These are phyloP conservation scores for Muricea muricata DNA, from an alignment of 92 coral and sea anemone genomes.

Conservation along the genomic window DNA sequence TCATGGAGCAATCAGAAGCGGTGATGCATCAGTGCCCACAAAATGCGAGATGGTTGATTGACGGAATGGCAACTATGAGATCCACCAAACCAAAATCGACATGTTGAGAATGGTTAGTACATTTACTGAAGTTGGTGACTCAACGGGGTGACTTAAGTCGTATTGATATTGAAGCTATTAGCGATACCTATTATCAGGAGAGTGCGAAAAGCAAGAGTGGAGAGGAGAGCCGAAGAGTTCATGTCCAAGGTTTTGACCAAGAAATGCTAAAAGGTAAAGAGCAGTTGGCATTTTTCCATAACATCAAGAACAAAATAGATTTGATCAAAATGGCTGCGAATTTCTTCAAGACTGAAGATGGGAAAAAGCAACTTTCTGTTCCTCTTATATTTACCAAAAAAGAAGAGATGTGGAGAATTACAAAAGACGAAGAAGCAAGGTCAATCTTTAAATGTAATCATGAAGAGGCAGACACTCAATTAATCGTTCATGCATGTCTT, in stretches of 20 bases:
- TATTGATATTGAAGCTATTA: not conserved
- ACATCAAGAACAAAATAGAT: conserved; percentile 1
- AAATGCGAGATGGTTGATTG: conserved; percentile 2
- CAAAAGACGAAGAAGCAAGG: not conserved
- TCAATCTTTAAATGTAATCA: not conserved
- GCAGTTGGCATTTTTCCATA: not conserved
- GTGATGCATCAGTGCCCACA: not conserved
- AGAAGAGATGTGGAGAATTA: not conserved
- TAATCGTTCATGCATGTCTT: not conserved
- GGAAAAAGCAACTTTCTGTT: not conserved
- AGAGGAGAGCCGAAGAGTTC: not conserved
- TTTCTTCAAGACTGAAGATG: not conserved
- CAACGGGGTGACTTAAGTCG: no score
- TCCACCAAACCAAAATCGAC: not conserved
- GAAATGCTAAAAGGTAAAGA: not conserved
- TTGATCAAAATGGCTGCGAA: not conserved
- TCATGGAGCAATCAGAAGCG: not conserved
- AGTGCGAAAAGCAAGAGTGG: not conserved
- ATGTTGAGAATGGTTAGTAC: not conserved
- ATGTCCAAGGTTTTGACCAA: not conserved
- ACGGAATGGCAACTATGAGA: not conserved
- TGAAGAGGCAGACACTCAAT: not conserved
- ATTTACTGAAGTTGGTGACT: not conserved
- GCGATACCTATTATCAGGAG: not conserved
- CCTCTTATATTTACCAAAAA: not conserved